phyloP scores from a whole-genome alignment of 2,888 invertebrate genomes.

The Serrognathus titanus region DNA sequence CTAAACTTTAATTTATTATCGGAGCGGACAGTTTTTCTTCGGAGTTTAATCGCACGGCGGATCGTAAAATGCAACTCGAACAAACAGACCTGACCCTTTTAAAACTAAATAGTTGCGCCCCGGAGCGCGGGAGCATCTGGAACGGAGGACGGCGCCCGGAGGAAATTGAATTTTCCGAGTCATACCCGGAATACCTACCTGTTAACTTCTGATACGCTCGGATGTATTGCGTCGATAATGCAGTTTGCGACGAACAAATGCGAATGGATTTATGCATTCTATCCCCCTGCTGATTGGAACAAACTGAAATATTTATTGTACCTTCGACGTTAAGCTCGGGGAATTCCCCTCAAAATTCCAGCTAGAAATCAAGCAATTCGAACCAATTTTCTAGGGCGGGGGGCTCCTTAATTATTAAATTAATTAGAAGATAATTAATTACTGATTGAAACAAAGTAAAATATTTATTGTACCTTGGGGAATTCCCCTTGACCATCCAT shows the following conservation, averaged over 20 bases:
- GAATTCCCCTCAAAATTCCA: no score
- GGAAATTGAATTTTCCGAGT: conserved; percentile 30
- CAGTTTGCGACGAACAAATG: background rate
- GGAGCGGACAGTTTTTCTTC: background rate
- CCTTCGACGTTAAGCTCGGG: no score
- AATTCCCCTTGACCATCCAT: no score
- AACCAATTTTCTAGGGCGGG: background rate
- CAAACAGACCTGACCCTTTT: conserved; percentile 23
- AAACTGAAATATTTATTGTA: no score
- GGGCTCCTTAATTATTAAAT: background rate
- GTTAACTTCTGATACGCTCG: conserved; percentile 15
- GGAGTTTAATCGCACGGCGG: conserved; percentile 1
- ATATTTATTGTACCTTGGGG: no score
- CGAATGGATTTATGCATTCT: no score
- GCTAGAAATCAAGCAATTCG: no score
- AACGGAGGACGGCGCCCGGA: conserved; percentile 21
- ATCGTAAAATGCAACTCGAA: conserved; percentile 12
- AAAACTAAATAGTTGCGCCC: conserved; percentile 27
- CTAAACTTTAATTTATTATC: background rate
- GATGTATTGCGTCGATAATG: no score
- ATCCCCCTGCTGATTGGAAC: no score
- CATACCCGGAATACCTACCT: conserved; percentile 23
- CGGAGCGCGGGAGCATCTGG: conserved; percentile 26
- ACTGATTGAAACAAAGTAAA: background rate
- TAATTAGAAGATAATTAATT: background rate